A percentile compares a stretch with the other conserved stretches of the same genome.
phyloP scores from a whole-genome alignment of 2,113 vertebrate genomes.

The Sinocyclocheilus rhinocerous region DNA sequence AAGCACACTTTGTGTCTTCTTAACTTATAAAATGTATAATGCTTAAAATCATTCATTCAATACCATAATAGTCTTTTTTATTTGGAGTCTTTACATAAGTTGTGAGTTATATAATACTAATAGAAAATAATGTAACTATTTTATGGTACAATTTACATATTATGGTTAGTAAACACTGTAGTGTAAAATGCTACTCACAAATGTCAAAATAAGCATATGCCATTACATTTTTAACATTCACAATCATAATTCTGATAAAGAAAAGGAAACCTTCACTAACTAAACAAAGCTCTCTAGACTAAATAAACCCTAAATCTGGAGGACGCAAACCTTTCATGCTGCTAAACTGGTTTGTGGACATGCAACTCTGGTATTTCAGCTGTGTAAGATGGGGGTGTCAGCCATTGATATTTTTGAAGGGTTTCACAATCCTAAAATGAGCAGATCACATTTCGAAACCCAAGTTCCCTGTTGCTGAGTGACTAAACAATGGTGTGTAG shows the following conservation, averaged over 20 bases:
- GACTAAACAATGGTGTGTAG: slow-evolving; percentile 53
- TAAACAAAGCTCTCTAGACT: background rate
- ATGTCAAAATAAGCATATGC: background rate
- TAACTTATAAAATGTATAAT: background rate
- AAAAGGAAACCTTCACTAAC: background rate
- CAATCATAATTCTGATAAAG: background rate
- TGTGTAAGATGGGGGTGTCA: slow-evolving; percentile 47
- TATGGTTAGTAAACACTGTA: background rate
- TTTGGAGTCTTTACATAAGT: background rate
- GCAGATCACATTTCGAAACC: slow-evolving; percentile 56
- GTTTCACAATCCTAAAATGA: slow-evolving; percentile 66
- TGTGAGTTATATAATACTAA: background rate
- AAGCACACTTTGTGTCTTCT: background rate
- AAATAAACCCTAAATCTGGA: background rate
- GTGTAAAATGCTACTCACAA: background rate
- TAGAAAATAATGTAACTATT: background rate
- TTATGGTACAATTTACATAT: background rate
- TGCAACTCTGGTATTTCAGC: background rate
- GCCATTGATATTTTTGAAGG: slow-evolving; percentile 48
- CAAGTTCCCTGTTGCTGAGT: slow-evolving; percentile 60
- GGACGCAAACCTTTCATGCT: background rate
- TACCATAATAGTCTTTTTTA: background rate
- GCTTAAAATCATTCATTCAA: background rate
- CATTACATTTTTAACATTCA: background rate
- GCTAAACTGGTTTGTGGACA: slow-evolving; percentile 26